Evolutionary conservation across 2,113 vertebrate genomes (phyloP).

Genomic region (Otus sunia): DNA sequence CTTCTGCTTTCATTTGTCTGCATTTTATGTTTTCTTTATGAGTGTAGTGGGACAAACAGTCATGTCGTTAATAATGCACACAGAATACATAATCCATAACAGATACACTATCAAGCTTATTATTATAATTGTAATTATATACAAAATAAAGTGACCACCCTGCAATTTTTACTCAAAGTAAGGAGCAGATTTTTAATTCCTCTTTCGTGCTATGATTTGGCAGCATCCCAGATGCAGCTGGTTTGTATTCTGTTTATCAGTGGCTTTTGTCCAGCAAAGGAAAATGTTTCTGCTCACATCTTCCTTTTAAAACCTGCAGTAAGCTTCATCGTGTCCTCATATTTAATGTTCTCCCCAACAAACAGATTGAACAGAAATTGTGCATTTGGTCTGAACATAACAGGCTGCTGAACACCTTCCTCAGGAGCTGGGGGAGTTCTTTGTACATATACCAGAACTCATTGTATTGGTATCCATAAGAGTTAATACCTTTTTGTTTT

Average conservation of each 20-base stretch:
- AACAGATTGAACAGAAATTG: not conserved
- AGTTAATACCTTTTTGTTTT: not conserved
- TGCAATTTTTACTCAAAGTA: not conserved
- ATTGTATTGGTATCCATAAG: not conserved
- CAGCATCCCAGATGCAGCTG: not conserved
- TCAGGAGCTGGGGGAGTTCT: not conserved
- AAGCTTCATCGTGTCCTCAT: not conserved
- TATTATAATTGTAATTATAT: not conserved
- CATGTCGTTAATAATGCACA: not conserved
- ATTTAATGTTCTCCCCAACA: not conserved
- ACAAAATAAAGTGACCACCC: not conserved
- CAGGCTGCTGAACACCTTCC: not conserved
- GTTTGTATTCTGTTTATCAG: not conserved
- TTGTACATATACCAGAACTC: not conserved
- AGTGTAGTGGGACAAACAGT: not conserved
- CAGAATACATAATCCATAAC: not conserved
- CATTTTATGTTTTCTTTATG: not conserved
- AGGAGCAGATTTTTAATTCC: not conserved
- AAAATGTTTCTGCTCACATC: not conserved
- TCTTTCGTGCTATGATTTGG: not conserved
- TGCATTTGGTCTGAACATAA: not conserved
- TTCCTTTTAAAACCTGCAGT: not conserved
- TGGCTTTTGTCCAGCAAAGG: not conserved
- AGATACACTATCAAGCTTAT: not conserved
- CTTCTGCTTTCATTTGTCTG: not conserved